A percentile compares a stretch with the other conserved stretches of the same genome.
Conservation (phyloP, 2,888 invertebrate species). For the Andrena bucephala region DNA sequence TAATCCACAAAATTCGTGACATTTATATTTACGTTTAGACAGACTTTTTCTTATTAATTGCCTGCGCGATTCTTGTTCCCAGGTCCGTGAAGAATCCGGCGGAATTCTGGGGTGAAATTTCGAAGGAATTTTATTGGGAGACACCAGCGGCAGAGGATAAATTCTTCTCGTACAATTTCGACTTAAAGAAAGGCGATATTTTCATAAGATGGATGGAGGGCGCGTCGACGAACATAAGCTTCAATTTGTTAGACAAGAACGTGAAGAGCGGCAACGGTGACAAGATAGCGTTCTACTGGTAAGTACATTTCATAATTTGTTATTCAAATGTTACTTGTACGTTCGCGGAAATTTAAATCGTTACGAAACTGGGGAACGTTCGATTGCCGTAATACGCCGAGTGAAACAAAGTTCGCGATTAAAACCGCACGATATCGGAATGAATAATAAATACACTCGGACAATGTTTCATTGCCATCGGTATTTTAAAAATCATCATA, state of each 20-base stretch:
- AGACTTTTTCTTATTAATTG: neutral
- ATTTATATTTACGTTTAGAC: no score
- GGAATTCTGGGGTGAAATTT: slow-evolving; percentile 96
- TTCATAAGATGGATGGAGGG: slow-evolving; percentile 98
- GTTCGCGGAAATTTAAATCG: neutral
- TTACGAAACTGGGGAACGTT: slow-evolving; percentile 11
- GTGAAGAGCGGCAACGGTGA: slow-evolving; percentile 95
- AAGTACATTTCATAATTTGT: slow-evolving; percentile 8
- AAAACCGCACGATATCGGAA: no score
- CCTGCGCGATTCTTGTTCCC: slow-evolving; percentile 20
- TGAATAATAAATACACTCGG: no score
- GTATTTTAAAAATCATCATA: no score
- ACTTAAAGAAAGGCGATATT: slow-evolving; percentile 94
- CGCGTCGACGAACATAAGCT: slow-evolving; percentile 97
- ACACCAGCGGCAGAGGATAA: slow-evolving; percentile 90
- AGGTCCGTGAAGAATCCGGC: slow-evolving; percentile 94
- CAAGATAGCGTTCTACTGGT: slow-evolving; percentile 98
- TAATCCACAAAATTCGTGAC: neutral
- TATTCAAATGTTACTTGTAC: neutral
- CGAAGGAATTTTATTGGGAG: slow-evolving; percentile 98
- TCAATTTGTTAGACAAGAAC: slow-evolving; percentile 97
- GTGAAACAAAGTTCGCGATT: neutral
- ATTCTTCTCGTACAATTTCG: slow-evolving; percentile 96
- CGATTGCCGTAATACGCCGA: neutral
- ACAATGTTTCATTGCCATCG: no score